A percentile compares a stretch with the other conserved stretches of the same genome.
These are phyloP conservation scores for Siniperca knerii DNA, from an alignment of 2,113 vertebrate genomes.

Conservation along the genomic window DNA sequence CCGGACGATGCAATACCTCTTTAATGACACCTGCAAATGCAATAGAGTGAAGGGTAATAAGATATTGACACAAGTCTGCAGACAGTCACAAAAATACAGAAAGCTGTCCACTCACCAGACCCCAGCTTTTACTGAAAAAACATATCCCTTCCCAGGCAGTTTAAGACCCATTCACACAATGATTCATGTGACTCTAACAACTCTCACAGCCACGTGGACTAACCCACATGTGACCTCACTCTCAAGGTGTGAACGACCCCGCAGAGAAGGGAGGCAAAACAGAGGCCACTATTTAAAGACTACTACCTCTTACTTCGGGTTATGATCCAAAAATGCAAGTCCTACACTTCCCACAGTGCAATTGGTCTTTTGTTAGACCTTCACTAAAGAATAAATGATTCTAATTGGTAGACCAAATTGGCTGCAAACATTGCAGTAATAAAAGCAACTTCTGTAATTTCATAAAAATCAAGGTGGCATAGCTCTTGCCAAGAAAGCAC, in stretches of 20 bases:
- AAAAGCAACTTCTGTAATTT: background rate
- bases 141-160: background rate
- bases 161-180: background rate
- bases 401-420: background rate
- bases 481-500: constrained; percentile 7
- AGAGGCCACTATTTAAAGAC: background rate
- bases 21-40: background rate
- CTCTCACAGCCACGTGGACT: background rate
- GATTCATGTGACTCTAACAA: background rate
- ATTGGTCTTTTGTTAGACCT: background rate
- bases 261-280: background rate
- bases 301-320: background rate
- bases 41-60: background rate
- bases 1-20: background rate
- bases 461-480: background rate
- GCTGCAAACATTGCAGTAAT: background rate
- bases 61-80: background rate
- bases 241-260: background rate
- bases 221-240: constrained; percentile 16
- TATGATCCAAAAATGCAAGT: background rate
- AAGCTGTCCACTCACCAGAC: background rate
- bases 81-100: background rate
- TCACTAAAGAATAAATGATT: background rate
- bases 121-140: background rate
- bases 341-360: background rate